These are phyloP conservation scores for Asbolus verrucosus DNA, from an alignment of 1,140 invertebrate species.

Conservation along the genomic window DNA sequence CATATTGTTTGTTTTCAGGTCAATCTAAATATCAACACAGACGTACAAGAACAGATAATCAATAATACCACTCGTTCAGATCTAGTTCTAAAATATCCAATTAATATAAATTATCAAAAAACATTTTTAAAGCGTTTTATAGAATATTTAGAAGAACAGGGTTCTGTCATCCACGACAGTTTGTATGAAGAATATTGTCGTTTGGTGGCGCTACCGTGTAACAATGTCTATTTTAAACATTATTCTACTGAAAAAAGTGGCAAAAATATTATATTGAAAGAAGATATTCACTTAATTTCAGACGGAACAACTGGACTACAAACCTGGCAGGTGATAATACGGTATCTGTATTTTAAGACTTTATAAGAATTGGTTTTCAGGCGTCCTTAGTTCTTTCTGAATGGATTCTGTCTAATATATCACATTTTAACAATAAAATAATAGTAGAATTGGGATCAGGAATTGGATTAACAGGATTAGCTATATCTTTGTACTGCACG, in stretches of 20 bases:
- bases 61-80: conserved; percentile 64
- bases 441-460: conserved; percentile 73
- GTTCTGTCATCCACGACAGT: conserved; percentile 64
- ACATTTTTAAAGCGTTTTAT: conserved; percentile 67
- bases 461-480: conserved; percentile 69
- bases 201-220: conserved; percentile 59
- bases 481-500: conserved; percentile 64
- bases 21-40: conserved; percentile 49
- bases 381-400: conserved; percentile 68
- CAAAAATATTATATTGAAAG: conserved; percentile 66
- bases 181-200: conserved; percentile 66
- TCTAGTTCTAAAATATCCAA: conserved; percentile 64
- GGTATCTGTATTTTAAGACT: conserved; percentile 13
- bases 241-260: conserved; percentile 62
- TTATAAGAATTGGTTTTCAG: conserved; percentile 55
- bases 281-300: conserved; percentile 69
- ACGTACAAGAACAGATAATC: conserved; percentile 64
- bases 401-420: conserved; percentile 67
- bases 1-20: conserved; percentile 53
- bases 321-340: conserved; percentile 66
- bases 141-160: conserved; percentile 63
- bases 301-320: conserved; percentile 71
- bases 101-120: conserved; percentile 67
- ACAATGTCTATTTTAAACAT: conserved; percentile 66
- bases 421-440: conserved; percentile 63